These are phyloP conservation scores for Erithacus rubecula DNA, from an alignment of 2,797 vertebrate genomes.

Conservation along the genomic window DNA sequence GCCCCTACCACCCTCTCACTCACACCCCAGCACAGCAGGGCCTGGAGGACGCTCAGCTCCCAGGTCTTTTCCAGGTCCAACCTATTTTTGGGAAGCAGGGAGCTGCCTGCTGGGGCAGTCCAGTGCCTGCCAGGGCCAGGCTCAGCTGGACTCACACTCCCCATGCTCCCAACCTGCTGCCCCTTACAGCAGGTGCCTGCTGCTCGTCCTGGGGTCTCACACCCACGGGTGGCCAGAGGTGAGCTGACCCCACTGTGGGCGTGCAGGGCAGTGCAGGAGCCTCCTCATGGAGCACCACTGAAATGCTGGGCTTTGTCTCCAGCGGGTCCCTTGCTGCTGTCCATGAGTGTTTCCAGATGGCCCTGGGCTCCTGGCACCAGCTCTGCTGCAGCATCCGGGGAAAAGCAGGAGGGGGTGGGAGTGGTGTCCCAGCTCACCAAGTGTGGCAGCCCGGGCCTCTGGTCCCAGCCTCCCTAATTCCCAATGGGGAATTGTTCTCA, in stretches of 20 bases:
- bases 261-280: accelerated
- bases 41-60: neutral
- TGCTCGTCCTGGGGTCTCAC: neutral
- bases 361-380: neutral
- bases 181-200: neutral
- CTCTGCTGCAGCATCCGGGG: neutral
- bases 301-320: neutral
- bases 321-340: neutral
- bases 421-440: neutral
- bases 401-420: neutral
- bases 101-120: neutral
- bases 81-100: conserved; percentile 35
- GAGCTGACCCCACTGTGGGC: accelerated
- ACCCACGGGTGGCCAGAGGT: accelerated
- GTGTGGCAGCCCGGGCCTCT: neutral
- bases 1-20: neutral
- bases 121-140: neutral
- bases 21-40: neutral
- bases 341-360: conserved; percentile 40
- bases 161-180: accelerated
- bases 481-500: neutral
- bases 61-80: neutral
- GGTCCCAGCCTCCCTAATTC: neutral
- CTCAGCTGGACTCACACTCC: accelerated
- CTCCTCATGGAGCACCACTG: accelerated